Base-by-base conservation (phyloP, 2,113 vertebrate species). In the Onychorhynchus coronatus region DNA sequence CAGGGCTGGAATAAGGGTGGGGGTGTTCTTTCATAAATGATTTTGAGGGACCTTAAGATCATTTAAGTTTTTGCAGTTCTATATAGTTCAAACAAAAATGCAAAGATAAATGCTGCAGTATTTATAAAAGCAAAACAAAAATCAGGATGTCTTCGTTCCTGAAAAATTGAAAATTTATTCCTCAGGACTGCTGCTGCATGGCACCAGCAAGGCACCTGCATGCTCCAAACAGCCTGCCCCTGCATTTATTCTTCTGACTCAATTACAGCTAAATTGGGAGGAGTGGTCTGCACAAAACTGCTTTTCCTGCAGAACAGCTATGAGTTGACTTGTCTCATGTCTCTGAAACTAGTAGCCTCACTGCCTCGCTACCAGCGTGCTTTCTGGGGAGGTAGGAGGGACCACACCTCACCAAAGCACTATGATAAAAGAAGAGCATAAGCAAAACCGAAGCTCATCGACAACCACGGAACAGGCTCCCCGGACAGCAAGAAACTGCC, bases 311-410 rank as follows among this genome's bases (percentile, higher is more conserved):
- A 65, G 37, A 96, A 92, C 39, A 56, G 41, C 59, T 67, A 37
- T 35, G 67, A 95, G 61, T 53, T 85, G 84, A 68, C 65, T 58
- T 24, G 37, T 28, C 66, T 88, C 37, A 20, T 5, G 13, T 27
- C 61, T 75, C 79, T 56, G 20, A 63, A 72, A 59, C 41, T 3
- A 27, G 42, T 0, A 86, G 67, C 31, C 62, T 22, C 70, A 42
- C 8, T 23, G 24, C 55, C 37, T 33, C 4, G 2, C 25, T n/a
- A n/a, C 20, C 0, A 0, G 21, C 31, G 33, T 31, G 22, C 4
- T 77, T 75, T 76, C 13, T 1, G 20, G 55, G 68, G 28, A 63
- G 42, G 52, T 3, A 47, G 65, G 46, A 68, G 31, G 73, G 78
- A 71, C 50, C 62, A 72, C 58, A 53, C 41, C 67, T 49, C 59